These are phyloP conservation scores for Copidosoma floridanum DNA, from an alignment of 1,140 invertebrate genomes.

Conservation along the genomic window DNA sequence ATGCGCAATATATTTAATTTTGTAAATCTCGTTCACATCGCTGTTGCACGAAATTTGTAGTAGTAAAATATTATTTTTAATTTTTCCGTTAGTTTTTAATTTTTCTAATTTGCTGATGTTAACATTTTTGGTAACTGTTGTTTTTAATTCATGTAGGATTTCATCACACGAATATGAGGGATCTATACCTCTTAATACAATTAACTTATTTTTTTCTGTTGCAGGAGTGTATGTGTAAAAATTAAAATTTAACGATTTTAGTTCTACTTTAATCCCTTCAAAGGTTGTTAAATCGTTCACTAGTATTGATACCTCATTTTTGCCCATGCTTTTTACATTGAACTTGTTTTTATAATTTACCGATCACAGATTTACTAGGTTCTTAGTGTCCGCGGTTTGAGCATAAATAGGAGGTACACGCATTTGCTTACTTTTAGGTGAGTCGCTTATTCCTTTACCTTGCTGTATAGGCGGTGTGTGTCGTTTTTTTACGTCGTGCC, in stretches of 20 bases:
- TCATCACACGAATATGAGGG: background rate
- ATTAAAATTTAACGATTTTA: background rate
- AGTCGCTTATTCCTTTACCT: too few relatives aligned
- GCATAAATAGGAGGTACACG: too few relatives aligned
- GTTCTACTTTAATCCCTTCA: background rate
- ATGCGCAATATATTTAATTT: conserved; percentile 23
- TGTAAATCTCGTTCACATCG: conserved; percentile 12
- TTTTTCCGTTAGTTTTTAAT: conserved; percentile 22
- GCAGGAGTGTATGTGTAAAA: conserved; percentile 22
- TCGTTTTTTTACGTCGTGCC: too few relatives aligned
- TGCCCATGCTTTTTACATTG: too few relatives aligned
- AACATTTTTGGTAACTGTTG: conserved; percentile 1
- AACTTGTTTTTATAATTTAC: too few relatives aligned
- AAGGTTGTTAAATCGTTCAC: too few relatives aligned
- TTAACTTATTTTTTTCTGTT: conserved; percentile 7
- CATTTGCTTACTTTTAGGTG: too few relatives aligned
- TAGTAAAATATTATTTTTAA: background rate
- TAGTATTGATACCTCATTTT: too few relatives aligned
- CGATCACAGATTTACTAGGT: too few relatives aligned
- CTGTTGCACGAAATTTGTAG: conserved; percentile 25
- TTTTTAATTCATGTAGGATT: background rate
- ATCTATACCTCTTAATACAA: conserved; percentile 21
- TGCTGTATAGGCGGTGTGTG: too few relatives aligned
- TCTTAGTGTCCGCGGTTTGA: too few relatives aligned
- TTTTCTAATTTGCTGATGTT: conserved; percentile 5